Base-by-base conservation (phyloP, 2,888 invertebrate species). In the Eledona agricola region DNA sequence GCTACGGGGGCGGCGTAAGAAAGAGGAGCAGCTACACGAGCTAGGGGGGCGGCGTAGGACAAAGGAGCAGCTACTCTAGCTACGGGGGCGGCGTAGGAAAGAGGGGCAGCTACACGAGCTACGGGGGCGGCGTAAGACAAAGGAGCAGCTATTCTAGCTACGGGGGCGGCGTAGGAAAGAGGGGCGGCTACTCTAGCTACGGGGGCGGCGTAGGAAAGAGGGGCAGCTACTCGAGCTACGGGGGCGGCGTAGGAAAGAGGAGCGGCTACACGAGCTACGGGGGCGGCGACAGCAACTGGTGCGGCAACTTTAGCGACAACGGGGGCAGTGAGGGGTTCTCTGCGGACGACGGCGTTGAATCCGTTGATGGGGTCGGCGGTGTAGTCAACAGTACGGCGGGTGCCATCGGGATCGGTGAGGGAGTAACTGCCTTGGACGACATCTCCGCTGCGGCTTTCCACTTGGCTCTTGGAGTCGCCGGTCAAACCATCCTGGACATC, bases 391-490 rank as follows among this genome's bases (percentile, higher is more conserved):
- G 81, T 83, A 59, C 85, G 81, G 67, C 81, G 81, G 49, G 81
- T 82, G 62, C 85, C 85, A 66, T 85, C 85, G n/a, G 85, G 82
- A 63, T 81, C 81, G 17, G 78, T 71, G 34, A 82, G 73, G 12
- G 80, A 79, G 74, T 82, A 82, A 53, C 79, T 82, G 73, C 74
- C 84, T 70, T 81, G 80, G 28, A 85, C 85, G 61, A 79, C 79
- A 74, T 83, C 83, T 5, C 85, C 85, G 59, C 78, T 76, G 55
- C 85, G 83, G 56, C 81, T 82, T 77, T 85, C 85, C 59, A 82
- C 82, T 75, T 85, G 85, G 11, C 75, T 77, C 72, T 82, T 82
- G 71, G 67, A 79, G 74, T 82, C 81, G 9, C 82, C 81, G 58
- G 81, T 81, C 34, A 80, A 73, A 54, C 78, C 74, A 59, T 82